A percentile compares a stretch with the other conserved stretches of the same genome.
Conservation (phyloP, 2,888 invertebrate genomes). For the Thymelicus acteon region DNA sequence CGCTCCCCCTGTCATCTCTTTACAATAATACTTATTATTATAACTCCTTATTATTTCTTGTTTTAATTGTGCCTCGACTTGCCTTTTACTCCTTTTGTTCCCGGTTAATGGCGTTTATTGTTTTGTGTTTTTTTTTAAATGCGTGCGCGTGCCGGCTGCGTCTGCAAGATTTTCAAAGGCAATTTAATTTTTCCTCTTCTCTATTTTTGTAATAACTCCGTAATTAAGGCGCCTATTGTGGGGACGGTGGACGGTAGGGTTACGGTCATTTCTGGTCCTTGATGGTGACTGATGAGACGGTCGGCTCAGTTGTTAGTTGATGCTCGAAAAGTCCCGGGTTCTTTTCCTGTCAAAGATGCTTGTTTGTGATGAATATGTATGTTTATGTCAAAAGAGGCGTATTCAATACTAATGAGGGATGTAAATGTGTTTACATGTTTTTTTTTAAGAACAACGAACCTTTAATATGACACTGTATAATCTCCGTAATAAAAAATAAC, state of each 20-base stretch:
- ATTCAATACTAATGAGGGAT: too few species aligned
- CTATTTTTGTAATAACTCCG: constrained; percentile 37
- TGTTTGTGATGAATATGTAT: neutral
- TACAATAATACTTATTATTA: constrained; percentile 82
- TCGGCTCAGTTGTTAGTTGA: neutral
- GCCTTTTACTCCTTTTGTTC: constrained; percentile 83
- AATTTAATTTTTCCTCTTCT: constrained; percentile 48
- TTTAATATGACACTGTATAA: too few species aligned
- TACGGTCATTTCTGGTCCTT: constrained; percentile 17
- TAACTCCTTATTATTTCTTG: constrained; percentile 84
- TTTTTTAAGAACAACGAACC: too few species aligned
- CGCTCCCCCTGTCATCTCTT: constrained; percentile 64
- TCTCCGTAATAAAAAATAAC: too few species aligned
- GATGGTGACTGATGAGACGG: neutral
- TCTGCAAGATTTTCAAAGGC: constrained; percentile 66
- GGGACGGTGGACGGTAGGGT: neutral
- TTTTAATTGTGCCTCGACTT: constrained; percentile 83
- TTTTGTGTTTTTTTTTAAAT: constrained; percentile 70
- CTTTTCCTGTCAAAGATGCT: neutral
- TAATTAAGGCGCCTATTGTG: constrained; percentile 33
- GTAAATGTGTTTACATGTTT: too few species aligned
- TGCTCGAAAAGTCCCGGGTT: neutral
- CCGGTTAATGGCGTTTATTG: constrained; percentile 82
- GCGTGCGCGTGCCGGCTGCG: constrained; percentile 76
- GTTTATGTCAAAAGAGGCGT: too few species aligned